Percentiles rank a stretch among this genome's conserved stretches.
These are phyloP conservation scores for Drosophila ananassae DNA, from an alignment of 1,140 invertebrate genomes.

Conservation along the genomic window DNA sequence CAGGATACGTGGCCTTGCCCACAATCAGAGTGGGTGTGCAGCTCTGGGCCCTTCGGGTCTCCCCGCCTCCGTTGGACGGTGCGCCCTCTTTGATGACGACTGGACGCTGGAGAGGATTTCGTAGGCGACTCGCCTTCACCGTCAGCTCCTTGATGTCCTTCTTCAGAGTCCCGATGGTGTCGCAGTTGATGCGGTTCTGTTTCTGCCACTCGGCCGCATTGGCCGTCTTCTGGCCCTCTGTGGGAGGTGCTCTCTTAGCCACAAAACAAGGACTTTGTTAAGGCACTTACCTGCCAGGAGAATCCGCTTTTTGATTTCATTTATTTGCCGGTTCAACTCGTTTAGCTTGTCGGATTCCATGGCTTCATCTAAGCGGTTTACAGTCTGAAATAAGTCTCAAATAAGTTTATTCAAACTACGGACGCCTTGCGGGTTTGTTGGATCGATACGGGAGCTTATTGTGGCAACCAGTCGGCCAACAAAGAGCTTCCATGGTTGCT, in stretches of 20 bases:
- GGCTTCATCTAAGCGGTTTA: slow-evolving; percentile 40
- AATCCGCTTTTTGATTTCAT: slow-evolving; percentile 92
- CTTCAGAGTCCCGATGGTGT: slow-evolving; percentile 89
- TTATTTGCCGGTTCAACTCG: slow-evolving; percentile 89
- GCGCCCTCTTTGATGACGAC: slow-evolving; percentile 62
- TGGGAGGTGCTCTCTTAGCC: slow-evolving; percentile 22
- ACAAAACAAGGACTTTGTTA: background rate
- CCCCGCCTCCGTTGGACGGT: slow-evolving; percentile 3
- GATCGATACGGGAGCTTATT: slow-evolving; percentile 54
- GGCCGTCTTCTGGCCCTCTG: slow-evolving; percentile 93
- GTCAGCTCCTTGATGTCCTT: slow-evolving; percentile 89
- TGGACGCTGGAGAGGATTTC: slow-evolving; percentile 73
- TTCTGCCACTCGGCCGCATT: slow-evolving; percentile 91
- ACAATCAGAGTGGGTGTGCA: slow-evolving; percentile 71
- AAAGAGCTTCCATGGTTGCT: background rate
- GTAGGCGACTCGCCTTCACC: slow-evolving; percentile 85
- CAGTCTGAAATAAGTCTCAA: slow-evolving; percentile 1
- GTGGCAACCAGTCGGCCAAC: slow-evolving; percentile 40
- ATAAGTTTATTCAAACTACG: background rate
- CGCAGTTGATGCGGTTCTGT: slow-evolving; percentile 88
- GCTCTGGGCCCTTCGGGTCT: slow-evolving; percentile 45
- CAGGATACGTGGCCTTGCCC: slow-evolving; percentile 76
- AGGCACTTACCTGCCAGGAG: slow-evolving; percentile 88
- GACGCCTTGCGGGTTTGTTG: slow-evolving; percentile 37
- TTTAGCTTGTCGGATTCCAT: slow-evolving; percentile 86